Conservation (phyloP, 2,113 vertebrate species). For the Balaeniceps rex region DNA sequence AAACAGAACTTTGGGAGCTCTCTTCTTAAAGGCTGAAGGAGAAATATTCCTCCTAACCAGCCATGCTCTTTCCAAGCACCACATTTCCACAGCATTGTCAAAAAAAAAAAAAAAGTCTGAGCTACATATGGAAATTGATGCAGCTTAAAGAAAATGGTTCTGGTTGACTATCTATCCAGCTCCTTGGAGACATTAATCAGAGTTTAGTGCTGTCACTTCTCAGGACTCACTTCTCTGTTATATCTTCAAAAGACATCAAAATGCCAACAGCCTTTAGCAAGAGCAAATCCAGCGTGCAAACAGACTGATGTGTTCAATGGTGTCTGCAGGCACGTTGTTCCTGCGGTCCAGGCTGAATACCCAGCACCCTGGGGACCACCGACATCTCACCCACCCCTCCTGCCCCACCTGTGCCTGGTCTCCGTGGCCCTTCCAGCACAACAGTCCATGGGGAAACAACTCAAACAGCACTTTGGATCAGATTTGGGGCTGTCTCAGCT, state of each 20-base stretch:
- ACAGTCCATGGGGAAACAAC: background rate
- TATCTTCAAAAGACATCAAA: background rate
- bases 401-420: background rate
- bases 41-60: background rate
- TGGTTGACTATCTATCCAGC: background rate
- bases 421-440: background rate
- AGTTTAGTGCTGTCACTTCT: slow-evolving; percentile 17
- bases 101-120: background rate
- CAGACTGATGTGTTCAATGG: background rate
- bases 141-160: background rate
- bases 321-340: background rate
- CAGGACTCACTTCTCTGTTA: background rate
- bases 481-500: background rate
- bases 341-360: background rate
- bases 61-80: background rate
- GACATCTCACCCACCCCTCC: background rate
- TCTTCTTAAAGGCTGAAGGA: background rate
- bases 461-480: background rate
- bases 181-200: slow-evolving; percentile 46
- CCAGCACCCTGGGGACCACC: background rate
- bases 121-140: background rate
- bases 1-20: background rate
- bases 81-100: background rate
- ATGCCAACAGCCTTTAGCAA: background rate
- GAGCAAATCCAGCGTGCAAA: background rate